These are phyloP conservation scores for Ommatoiulus sabulosus DNA, from an alignment of 2,888 invertebrate genomes.

Conservation along the genomic window DNA sequence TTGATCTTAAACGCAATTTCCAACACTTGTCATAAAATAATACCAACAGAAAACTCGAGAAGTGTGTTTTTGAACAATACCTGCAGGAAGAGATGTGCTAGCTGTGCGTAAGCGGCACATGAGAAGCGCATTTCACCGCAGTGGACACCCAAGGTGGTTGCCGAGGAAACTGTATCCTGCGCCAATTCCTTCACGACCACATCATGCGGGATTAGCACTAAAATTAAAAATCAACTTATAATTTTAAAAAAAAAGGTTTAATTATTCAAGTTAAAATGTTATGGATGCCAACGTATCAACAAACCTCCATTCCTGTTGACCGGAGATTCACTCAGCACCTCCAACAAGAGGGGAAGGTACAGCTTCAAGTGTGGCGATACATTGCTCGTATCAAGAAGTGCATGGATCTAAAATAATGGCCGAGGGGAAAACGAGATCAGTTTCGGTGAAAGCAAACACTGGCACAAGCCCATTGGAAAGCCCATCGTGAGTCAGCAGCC, in stretches of 20 bases:
- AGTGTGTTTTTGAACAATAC: not conserved
- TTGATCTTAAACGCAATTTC: no score
- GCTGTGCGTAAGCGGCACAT: constrained; percentile 55
- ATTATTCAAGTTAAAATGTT: not conserved
- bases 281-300: constrained; percentile 65
- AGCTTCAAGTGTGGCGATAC: constrained; percentile 74
- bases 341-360: constrained; percentile 81
- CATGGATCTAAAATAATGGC: constrained; percentile 74
- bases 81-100: constrained; percentile 54
- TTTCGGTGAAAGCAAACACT: not conserved
- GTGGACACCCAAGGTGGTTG: constrained; percentile 73
- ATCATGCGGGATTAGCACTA: constrained; percentile 72
- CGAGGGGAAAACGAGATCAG: not conserved
- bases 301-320: constrained; percentile 71
- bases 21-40: no score
- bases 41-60: not conserved
- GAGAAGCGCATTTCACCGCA: constrained; percentile 39
- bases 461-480: not conserved
- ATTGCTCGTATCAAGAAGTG: constrained; percentile 77
- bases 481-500: not conserved
- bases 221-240: no score
- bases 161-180: constrained; percentile 77
- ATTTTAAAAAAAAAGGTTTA: not conserved
- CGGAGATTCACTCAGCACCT: constrained; percentile 82
- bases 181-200: constrained; percentile 83